Evolutionary conservation across 2,888 invertebrate genomes (phyloP).

Genomic region (Chalcis sispes): DNA sequence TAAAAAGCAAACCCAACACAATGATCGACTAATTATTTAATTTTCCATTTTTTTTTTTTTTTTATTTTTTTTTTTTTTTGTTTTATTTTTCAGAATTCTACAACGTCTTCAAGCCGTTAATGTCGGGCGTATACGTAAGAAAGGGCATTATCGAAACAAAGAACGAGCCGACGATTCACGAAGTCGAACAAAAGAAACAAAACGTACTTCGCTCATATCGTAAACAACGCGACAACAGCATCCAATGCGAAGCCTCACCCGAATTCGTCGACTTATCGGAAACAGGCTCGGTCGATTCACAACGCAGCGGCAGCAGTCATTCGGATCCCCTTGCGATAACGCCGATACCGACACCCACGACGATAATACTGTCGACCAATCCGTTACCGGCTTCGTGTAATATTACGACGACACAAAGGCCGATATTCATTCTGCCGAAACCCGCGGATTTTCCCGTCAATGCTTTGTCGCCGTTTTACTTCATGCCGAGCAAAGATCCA

Average conservation of each 20-base stretch:
- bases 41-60: no score
- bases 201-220: not conserved
- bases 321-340: slow-evolving; percentile 11
- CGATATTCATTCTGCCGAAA: slow-evolving; percentile 29
- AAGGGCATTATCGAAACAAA: not conserved
- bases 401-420: not conserved
- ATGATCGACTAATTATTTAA: no score
- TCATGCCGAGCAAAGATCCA: not conserved
- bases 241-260: not conserved
- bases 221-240: not conserved
- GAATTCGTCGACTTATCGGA: slow-evolving; percentile 4
- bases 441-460: not conserved
- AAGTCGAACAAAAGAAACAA: not conserved
- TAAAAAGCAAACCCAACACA: no score
- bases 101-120: slow-evolving; percentile 17
- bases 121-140: slow-evolving; percentile 19
- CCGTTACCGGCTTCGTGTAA: not conserved
- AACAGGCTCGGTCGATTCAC: not conserved
- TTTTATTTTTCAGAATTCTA: slow-evolving; percentile 1
- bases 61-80: no score
- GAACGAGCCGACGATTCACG: no score
- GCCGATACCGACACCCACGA: no score
- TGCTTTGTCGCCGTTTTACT: not conserved
- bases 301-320: not conserved
- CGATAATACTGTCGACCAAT: not conserved